Conservation (phyloP, 2,888 invertebrate species). For the Deilephila porcellus region DNA sequence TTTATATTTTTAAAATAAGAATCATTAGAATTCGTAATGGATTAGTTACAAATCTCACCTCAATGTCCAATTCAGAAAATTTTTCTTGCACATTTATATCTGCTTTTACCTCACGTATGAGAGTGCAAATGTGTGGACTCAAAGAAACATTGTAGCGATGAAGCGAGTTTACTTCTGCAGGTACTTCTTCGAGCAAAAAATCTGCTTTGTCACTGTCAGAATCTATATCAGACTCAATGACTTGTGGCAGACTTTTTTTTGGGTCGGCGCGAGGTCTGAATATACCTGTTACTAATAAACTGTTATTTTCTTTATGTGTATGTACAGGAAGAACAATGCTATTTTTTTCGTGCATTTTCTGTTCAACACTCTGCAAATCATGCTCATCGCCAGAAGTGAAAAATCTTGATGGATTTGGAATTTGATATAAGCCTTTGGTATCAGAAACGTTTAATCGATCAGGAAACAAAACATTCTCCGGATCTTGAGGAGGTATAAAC, state of each 20-base stretch:
- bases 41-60: slow-evolving; percentile 52
- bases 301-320: slow-evolving; percentile 42
- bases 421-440: slow-evolving; percentile 51
- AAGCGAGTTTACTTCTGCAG: slow-evolving; percentile 40
- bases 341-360: slow-evolving; percentile 48
- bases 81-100: slow-evolving; percentile 66
- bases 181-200: slow-evolving; percentile 58
- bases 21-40: neutral
- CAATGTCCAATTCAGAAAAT: slow-evolving; percentile 66
- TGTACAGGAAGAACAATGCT: slow-evolving; percentile 51
- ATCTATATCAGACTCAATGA: slow-evolving; percentile 41
- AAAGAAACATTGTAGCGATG: slow-evolving; percentile 54
- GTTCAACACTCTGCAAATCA: slow-evolving; percentile 45
- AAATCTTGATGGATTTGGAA: slow-evolving; percentile 56
- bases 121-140: slow-evolving; percentile 51
- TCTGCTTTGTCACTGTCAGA: slow-evolving; percentile 57
- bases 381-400: slow-evolving; percentile 59
- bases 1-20: neutral
- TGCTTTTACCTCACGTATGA: slow-evolving; percentile 49
- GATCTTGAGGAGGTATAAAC: slow-evolving; percentile 33
- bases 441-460: slow-evolving; percentile 40
- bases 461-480: slow-evolving; percentile 41
- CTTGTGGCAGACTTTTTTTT: slow-evolving; percentile 36
- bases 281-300: slow-evolving; percentile 50
- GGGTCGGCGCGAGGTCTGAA: slow-evolving; percentile 43